Conservation (phyloP, 1,140 invertebrate genomes). For the Drosophila triauraria region DNA sequence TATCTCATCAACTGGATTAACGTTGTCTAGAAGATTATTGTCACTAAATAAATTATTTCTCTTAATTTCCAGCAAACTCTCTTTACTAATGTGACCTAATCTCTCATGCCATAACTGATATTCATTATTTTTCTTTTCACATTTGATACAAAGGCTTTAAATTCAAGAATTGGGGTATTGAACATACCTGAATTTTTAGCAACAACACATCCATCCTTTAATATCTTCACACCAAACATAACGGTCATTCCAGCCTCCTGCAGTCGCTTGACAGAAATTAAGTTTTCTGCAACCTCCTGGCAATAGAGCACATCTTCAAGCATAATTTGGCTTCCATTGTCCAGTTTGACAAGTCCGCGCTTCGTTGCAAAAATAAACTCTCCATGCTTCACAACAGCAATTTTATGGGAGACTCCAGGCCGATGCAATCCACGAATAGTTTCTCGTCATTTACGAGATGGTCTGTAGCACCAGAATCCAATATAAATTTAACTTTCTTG, state of each 20-base stretch:
- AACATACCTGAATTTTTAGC: constrained; percentile 10
- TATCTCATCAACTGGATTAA: constrained; percentile 42
- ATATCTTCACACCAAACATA: constrained; percentile 13
- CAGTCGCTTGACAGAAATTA: constrained; percentile 24
- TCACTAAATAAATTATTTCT: constrained; percentile 71
- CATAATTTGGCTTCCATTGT: constrained; percentile 20
- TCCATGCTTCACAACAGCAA: constrained; percentile 9
- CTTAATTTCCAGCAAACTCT: constrained; percentile 45
- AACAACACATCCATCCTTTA: no score
- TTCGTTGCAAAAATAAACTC: constrained; percentile 20
- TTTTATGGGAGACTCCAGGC: constrained; percentile 2
- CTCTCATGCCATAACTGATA: constrained; percentile 52
- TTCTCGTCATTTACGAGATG: no score
- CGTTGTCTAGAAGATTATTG: constrained; percentile 49
- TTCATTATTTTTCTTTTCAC: constrained; percentile 14
- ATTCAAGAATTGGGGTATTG: constrained; percentile 8
- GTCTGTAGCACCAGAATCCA: no score
- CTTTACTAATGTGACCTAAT: no score
- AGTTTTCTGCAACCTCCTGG: constrained; percentile 20
- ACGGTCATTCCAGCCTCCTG: constrained; percentile 19
- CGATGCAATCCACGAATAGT: not conserved
- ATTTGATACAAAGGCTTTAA: constrained; percentile 9
- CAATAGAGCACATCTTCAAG: constrained; percentile 24
- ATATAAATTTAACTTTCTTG: no score
- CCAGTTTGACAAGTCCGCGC: constrained; percentile 19